Base-by-base conservation (phyloP, 2,797 vertebrate species). In the Gephyroberyx darwinii region DNA sequence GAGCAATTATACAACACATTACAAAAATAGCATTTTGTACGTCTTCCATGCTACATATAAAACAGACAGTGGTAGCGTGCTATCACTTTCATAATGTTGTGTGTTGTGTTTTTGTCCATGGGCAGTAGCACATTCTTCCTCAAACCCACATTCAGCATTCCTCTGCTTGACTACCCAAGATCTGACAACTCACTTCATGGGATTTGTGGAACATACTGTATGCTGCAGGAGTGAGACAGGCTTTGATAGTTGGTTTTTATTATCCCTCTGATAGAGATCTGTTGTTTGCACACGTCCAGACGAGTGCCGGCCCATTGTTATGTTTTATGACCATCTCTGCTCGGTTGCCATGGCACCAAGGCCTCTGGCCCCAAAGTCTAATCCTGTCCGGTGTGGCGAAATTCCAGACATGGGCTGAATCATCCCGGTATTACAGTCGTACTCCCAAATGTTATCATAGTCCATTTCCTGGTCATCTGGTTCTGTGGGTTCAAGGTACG, bases 371-470 rank as follows among this genome's bases (percentile, higher is more conserved):
- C 86, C 89, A 75, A 84, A 90, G 64, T 93, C 84, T 90, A 92
- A 91, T 92, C 88, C 91, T 26, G 89, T 92, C 92, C 91, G 90
- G 85, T 92, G 93, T 91, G 92, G 80, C 31, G 89, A 91, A 91
- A 94, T 93, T 90, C 91, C 93, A 91, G 91, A 74, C 89, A 78
- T 63, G 57, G 89, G 86, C 88, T 91, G 93, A 89, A 90, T 92
- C 93, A 94, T 92, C 80, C 88, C 87, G 41, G 85, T 85, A 84
- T 92, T 87, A 63, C 65, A 78, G 83, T 94, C 84, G 20, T 87
- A 91, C 81, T 93, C 92, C 94, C 94, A 95, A 90, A 95, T 94
- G 92, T 95, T 95, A 88, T 95, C 94, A 91, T 95, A 95, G 90
- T 95, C 94, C 57, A 94, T 84, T 92, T 95, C 94, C 94, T 93